Base-by-base conservation (phyloP, 2,797 vertebrate species). In the Myoxocephalus aenaeus region DNA sequence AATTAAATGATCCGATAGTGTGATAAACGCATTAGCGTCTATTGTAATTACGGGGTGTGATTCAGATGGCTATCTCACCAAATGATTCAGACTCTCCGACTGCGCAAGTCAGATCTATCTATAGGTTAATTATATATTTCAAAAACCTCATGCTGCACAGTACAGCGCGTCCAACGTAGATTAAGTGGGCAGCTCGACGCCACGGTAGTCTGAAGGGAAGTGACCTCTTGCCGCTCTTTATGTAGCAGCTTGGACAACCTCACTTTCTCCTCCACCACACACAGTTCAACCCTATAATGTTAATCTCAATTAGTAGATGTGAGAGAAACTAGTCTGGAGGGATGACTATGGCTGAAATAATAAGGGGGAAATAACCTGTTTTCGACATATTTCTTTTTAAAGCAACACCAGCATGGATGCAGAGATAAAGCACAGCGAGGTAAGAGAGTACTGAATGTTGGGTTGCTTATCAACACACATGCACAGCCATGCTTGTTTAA, bases 401-500 rank as follows among this genome's bases (percentile, higher is more conserved):
- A 74, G 67, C 7, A 73, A 81, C 46, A 42, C 73, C 51, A 70
- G 86, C 63, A 70, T 79, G 85, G 79, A 84, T 71, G 25, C 15
- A 2, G 11, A 79, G 85, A 90, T 86, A 82, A 87, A 80, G 44
- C 48, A 67, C 48, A 80, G 80, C 71, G 46, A 40, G 40, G 65
- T 67, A 5, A 81, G 86, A 86, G 79, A 74, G 87, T 2, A 8
- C 29, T 51, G 62, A 69, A 32, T 54, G 65, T 77, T 1, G 34
- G 56, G 20, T 61, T 62, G 87, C 86, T 81, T 80, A 84, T 80
- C 68, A 36, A 80, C 79, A 70, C 63, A 74, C 56, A 70, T 38
- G 73, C 72, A 66, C 69, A 71, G 62, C 77, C 20, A 18, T 50
- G 86, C 82, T 83, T 86, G 80, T 90, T 87, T 92, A 79, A 75